Percentiles rank a stretch among this genome's conserved stretches.
Conservation (phyloP, 2,888 invertebrate species). For the Hybos culiciformis region DNA sequence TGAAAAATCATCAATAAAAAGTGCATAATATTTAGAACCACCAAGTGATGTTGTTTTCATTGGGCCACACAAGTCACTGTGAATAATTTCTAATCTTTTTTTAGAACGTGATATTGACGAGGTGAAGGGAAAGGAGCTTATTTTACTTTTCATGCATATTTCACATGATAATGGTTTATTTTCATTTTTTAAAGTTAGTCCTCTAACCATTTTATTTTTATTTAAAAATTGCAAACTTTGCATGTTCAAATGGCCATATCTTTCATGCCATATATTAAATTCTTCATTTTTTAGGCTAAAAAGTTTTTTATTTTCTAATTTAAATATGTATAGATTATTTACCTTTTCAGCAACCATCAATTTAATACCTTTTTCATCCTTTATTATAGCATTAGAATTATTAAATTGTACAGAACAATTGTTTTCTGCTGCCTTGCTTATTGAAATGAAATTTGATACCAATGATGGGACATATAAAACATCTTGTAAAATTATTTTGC, state of each 20-base stretch:
- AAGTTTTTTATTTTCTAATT: background rate
- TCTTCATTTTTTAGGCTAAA: background rate
- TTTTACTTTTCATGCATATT: background rate
- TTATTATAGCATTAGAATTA: background rate
- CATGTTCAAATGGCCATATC: background rate
- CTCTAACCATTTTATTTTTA: background rate
- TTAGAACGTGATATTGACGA: background rate
- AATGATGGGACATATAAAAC: background rate
- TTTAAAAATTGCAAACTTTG: background rate
- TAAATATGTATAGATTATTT: background rate
- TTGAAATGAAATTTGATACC: background rate
- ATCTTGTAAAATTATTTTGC: background rate
- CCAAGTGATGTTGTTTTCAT: slow-evolving; percentile 10
- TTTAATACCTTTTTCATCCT: background rate
- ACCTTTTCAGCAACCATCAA: background rate
- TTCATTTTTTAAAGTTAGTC: background rate
- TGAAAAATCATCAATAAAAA: slow-evolving; percentile 14
- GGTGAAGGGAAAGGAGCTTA: background rate
- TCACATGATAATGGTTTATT: background rate
- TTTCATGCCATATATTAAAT: background rate
- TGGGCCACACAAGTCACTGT: slow-evolving; percentile 15
- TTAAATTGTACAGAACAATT: background rate
- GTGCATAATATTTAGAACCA: slow-evolving; percentile 11
- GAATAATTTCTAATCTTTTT: slow-evolving; percentile 7
- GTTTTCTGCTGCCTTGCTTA: background rate